Conservation (phyloP, 2,888 invertebrate species). For the Tribolium freemani region DNA sequence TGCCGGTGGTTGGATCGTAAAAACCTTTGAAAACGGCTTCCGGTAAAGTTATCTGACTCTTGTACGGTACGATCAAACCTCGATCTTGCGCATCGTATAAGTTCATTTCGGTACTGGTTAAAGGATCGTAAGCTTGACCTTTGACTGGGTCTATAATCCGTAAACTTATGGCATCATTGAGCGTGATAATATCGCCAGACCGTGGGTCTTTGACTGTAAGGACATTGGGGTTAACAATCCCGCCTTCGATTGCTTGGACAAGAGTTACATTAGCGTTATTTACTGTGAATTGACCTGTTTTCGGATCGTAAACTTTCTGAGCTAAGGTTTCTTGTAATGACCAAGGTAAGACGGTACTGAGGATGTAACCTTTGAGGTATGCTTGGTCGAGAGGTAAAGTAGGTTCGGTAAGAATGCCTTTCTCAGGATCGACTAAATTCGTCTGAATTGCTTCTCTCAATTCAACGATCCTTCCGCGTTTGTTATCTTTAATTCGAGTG, state of each 20-base stretch:
- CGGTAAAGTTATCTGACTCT: slow-evolving; percentile 85
- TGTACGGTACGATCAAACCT: slow-evolving; percentile 85
- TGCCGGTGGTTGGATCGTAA: slow-evolving; percentile 87
- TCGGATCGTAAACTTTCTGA: slow-evolving; percentile 83
- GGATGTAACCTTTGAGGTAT: slow-evolving; percentile 83
- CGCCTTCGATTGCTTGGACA: slow-evolving; percentile 80
- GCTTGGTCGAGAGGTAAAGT: slow-evolving; percentile 83
- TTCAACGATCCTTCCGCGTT: slow-evolving; percentile 76
- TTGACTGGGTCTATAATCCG: slow-evolving; percentile 84
- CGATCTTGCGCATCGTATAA: slow-evolving; percentile 88
- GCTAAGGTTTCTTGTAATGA: slow-evolving; percentile 87
- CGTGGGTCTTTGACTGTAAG: slow-evolving; percentile 85
- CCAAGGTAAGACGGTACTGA: slow-evolving; percentile 85
- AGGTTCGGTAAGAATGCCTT: slow-evolving; percentile 79
- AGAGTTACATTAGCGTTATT: slow-evolving; percentile 79
- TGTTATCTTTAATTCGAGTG: slow-evolving; percentile 82
- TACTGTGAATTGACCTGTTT: slow-evolving; percentile 80
- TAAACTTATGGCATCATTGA: slow-evolving; percentile 82
- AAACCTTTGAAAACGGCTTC: slow-evolving; percentile 94
- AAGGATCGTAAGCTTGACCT: slow-evolving; percentile 85
- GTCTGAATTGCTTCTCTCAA: slow-evolving; percentile 79
- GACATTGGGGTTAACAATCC: slow-evolving; percentile 83
- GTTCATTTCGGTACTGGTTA: slow-evolving; percentile 80
- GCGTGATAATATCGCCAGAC: slow-evolving; percentile 83
- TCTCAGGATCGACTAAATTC: slow-evolving; percentile 79